Evolutionary conservation across 2,113 vertebrate genomes (phyloP).

Genomic region (Hypomesus transpacificus): DNA sequence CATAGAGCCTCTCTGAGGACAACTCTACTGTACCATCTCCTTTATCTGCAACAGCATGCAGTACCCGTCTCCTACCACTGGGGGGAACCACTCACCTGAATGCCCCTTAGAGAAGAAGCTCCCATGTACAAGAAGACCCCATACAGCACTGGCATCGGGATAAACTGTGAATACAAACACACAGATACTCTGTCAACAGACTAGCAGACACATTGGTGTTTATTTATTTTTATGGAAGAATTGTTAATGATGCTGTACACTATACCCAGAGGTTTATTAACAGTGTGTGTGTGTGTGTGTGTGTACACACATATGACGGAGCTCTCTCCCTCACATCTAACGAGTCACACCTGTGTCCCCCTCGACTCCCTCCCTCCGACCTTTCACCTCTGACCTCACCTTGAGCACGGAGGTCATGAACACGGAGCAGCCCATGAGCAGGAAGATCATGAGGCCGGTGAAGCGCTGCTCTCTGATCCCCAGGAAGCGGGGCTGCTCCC

Average conservation of each 20-base stretch:
- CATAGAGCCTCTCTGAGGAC: too few species aligned
- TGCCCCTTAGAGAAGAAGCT: slow-evolving; percentile 95
- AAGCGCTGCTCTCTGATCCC: slow-evolving; percentile 97
- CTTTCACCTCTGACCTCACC: slow-evolving; percentile 66
- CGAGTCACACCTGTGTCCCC: background rate
- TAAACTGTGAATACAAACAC: slow-evolving; percentile 76
- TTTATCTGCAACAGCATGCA: background rate
- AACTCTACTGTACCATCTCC: too few species aligned
- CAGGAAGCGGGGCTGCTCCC: slow-evolving; percentile 97
- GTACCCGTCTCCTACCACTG: background rate
- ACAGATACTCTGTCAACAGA: background rate
- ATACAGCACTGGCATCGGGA: slow-evolving; percentile 98
- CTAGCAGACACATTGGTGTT: background rate
- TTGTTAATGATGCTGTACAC: too few species aligned
- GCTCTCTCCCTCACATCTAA: background rate
- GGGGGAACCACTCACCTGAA: slow-evolving; percentile 80
- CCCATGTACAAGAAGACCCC: slow-evolving; percentile 99
- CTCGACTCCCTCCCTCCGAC: background rate
- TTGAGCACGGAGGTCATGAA: slow-evolving; percentile 98
- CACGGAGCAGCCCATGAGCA: slow-evolving; percentile 97
- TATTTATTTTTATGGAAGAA: too few species aligned
- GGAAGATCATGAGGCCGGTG: slow-evolving; percentile 98
- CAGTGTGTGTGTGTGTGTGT: background rate
- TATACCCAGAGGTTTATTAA: background rate
- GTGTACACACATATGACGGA: background rate